These are phyloP conservation scores for Heliconius hortense DNA, from an alignment of 2,888 invertebrate genomes.

Conservation along the genomic window DNA sequence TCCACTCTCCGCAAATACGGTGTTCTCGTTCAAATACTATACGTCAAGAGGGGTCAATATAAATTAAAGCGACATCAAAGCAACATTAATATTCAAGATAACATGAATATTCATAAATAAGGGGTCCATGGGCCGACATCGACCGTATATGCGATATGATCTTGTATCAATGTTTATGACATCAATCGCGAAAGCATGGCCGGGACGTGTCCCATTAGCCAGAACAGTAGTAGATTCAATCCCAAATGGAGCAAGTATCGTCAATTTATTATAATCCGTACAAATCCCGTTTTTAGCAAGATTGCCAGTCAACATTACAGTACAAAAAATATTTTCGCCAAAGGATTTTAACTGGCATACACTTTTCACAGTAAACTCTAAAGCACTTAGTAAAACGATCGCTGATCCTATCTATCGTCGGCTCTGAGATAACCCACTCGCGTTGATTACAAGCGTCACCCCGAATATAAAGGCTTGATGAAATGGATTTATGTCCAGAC, in stretches of 20 bases:
- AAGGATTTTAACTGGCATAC: not conserved
- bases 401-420: constrained; percentile 14
- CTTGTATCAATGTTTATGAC: constrained; percentile 1
- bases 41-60: not conserved
- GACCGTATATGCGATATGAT: constrained; percentile 12
- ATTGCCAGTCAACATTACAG: not conserved
- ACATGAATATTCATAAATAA: constrained; percentile 29
- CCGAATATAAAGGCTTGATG: constrained; percentile 19
- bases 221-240: not conserved
- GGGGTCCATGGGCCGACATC: constrained; percentile 12
- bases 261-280: not conserved
- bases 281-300: not conserved
- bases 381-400: constrained; percentile 20
- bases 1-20: not conserved
- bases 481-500: constrained; percentile 22
- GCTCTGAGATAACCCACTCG: constrained; percentile 20
- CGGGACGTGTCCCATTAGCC: not conserved
- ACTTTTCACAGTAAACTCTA: constrained; percentile 18
- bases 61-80: constrained; percentile 1
- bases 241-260: too few relatives aligned
- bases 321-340: not conserved
- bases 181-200: not conserved
- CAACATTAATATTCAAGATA: constrained; percentile 20
- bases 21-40: not conserved
- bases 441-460: constrained; percentile 23